These are phyloP conservation scores for Drosophila mayaguana DNA, from an alignment of 2,888 invertebrate genomes.

Conservation along the genomic window DNA sequence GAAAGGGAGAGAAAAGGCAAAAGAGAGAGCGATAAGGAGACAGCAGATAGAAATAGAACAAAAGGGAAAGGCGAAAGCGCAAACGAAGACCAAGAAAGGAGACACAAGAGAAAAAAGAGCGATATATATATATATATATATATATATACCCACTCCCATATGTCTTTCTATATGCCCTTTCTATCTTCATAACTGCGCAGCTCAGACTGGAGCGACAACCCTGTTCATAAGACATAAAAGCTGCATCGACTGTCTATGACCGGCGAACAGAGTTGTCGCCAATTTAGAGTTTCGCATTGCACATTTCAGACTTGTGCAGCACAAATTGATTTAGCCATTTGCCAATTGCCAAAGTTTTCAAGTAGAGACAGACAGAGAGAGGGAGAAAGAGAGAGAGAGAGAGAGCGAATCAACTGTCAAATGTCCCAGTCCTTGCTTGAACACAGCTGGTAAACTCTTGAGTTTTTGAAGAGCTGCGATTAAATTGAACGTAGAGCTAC, in stretches of 20 bases:
- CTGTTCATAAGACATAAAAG: background rate
- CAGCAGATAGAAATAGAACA: background rate
- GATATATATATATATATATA: no score
- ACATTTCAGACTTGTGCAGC: constrained; percentile 27
- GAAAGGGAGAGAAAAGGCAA: background rate
- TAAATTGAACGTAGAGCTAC: constrained; percentile 56
- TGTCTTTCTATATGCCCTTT: background rate
- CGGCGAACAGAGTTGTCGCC: constrained; percentile 7
- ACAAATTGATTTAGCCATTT: constrained; percentile 50
- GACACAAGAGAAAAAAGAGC: no score
- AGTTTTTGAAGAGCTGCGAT: constrained; percentile 50
- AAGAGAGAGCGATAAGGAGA: background rate
- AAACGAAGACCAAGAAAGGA: no score
- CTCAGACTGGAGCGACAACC: background rate
- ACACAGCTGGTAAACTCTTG: constrained; percentile 32
- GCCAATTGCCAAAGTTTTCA: constrained; percentile 48
- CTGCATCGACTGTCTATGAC: constrained; percentile 4
- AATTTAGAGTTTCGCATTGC: constrained; percentile 19
- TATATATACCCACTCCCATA: background rate
- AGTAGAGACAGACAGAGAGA: background rate
- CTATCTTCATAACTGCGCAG: background rate
- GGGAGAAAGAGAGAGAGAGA: background rate
- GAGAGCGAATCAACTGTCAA: constrained; percentile 35
- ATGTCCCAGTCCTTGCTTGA: constrained; percentile 32
- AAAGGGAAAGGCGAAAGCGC: no score